Conservation (phyloP, 2,797 vertebrate genomes). For the Hydrophis major region DNA sequence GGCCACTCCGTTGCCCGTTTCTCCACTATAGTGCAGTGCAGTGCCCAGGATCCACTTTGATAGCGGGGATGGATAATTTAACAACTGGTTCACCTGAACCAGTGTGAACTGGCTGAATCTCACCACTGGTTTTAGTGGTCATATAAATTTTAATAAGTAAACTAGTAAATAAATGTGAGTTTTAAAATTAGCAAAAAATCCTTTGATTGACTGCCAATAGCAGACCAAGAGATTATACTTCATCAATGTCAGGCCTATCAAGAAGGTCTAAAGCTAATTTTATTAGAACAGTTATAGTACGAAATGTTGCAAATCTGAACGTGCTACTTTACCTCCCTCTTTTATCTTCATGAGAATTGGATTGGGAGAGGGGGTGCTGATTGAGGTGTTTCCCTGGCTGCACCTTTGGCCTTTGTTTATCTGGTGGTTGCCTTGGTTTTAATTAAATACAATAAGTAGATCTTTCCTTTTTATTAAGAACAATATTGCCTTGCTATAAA, state of each 20-base stretch:
- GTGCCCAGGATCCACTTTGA: too few relatives aligned
- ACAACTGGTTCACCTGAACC: too few relatives aligned
- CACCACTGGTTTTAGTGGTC: too few relatives aligned
- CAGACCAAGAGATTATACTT: neutral
- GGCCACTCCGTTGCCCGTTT: too few relatives aligned
- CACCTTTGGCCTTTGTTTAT: neutral
- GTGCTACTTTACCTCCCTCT: neutral
- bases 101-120: too few relatives aligned
- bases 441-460: neutral
- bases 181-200: neutral
- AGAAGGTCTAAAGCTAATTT: neutral
- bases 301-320: neutral
- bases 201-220: neutral
- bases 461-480: neutral
- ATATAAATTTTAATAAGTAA: neutral
- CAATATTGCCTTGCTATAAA: neutral
- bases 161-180: neutral
- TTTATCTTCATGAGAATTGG: neutral
- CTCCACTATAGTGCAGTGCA: too few relatives aligned
- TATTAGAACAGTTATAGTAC: neutral
- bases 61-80: too few relatives aligned
- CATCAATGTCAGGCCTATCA: neutral
- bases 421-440: neutral
- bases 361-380: neutral
- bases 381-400: neutral